These are phyloP conservation scores for Hippopotamyrus pictus DNA, from an alignment of 2,797 vertebrate genomes.

Conservation along the genomic window DNA sequence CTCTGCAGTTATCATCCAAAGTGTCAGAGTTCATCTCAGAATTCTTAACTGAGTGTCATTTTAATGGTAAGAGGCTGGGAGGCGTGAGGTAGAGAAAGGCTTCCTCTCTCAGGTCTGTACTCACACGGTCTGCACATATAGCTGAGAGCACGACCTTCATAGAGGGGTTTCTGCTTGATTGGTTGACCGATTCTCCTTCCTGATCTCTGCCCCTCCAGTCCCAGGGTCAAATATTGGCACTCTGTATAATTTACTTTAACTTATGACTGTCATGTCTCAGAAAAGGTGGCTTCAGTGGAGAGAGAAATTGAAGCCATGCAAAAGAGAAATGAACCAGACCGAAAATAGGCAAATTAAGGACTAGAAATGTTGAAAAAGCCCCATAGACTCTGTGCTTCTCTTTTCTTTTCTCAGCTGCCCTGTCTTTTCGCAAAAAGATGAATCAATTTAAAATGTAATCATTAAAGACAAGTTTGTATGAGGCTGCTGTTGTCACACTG, in stretches of 20 bases:
- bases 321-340: not conserved
- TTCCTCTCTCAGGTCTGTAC: not conserved
- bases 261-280: not conserved
- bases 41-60: not conserved
- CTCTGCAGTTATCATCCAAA: not conserved
- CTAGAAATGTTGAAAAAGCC: not conserved
- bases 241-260: not conserved
- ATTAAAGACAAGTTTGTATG: not conserved
- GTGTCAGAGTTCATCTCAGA: not conserved
- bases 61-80: not conserved
- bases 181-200: not conserved
- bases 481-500: not conserved
- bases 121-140: not conserved
- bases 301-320: not conserved
- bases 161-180: not conserved
- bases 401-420: not conserved
- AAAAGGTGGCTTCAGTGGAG: not conserved
- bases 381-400: not conserved
- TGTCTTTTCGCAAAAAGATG: not conserved
- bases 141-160: not conserved
- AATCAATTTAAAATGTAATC: not conserved
- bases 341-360: not conserved
- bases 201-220: not conserved
- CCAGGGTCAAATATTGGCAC: not conserved
- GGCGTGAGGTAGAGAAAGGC: not conserved